Evolutionary conservation across 2,888 invertebrate species (phyloP), one percentile per base, ranked within the genome.

Genomic region (Carpatolechia fugitivella): DNA sequence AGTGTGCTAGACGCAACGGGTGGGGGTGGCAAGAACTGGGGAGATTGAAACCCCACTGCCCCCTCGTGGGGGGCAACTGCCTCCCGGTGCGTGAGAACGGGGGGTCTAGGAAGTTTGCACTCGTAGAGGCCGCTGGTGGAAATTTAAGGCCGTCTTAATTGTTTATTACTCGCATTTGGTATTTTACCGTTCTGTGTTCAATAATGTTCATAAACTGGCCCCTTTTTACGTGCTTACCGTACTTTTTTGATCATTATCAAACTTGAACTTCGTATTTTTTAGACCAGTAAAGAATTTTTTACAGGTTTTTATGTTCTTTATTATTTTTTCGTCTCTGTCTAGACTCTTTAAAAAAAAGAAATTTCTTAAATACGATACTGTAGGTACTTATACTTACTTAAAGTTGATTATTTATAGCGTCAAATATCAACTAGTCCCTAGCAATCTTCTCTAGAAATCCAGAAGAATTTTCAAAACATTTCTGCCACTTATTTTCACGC

Each of bases 1-100:
- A 77, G 76, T 75, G 68, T 70, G 80, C 82, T 80, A 84, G 83
- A 82, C 83, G 79, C 71, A 71, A 62, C 61, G 68, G 67, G 72
- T 52, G 66, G 66, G 63, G 61, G 60, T 52, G 49, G 55, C 49
- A 55, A 62, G 59, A 63, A 48, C 13, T 49, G 14, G 16, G 44
- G 41, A 46, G 55, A 54, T 14, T 7, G 10, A 20, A 41, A 6
- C 18, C 20, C 33, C 14, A 33, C 10, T 11, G 11, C 16, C 18
- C 30, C 33, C 48, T 11, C 1, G 7, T 16, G 52, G 40, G 40
- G 58, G 60, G 56, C 61, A 56, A 55, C 58, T 55, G 57, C 64
- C 55, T 56, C 56, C 41, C 54, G 65, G 61, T 60, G 68, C 69
- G 69, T 74, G 72, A 62, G 70, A 69, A 64, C 59, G 55, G 64